A percentile compares a stretch with the other conserved stretches of the same genome.
Evolutionary conservation across 1,140 invertebrate species (phyloP).

Genomic region (Parapsyche elsis): DNA sequence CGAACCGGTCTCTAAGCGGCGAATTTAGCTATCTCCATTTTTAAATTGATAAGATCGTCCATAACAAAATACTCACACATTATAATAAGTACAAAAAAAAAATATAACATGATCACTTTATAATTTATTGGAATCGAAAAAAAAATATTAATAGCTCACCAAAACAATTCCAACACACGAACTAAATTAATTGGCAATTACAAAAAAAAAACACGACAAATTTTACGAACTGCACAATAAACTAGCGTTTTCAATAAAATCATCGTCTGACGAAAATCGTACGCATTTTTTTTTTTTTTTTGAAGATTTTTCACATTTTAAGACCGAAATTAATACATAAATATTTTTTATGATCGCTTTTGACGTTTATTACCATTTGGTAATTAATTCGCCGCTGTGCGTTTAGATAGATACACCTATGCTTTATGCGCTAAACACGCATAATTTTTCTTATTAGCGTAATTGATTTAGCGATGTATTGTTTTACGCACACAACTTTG

Average conservation of each 20-base stretch:
- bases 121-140: conserved; percentile 19
- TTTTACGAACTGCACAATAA: too few relatives aligned
- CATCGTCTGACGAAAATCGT: too few relatives aligned
- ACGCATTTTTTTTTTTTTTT: too few relatives aligned
- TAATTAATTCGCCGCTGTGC: conserved; percentile 11
- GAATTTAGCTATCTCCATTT: conserved; percentile 28
- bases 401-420: neutral
- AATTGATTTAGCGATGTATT: neutral
- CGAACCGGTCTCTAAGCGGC: conserved; percentile 5
- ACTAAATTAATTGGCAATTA: neutral
- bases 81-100: neutral
- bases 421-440: conserved; percentile 12
- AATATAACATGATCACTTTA: conserved; percentile 25
- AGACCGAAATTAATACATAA: conserved; percentile 15
- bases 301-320: neutral
- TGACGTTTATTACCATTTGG: conserved; percentile 12
- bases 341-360: conserved; percentile 13
- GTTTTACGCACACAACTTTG: neutral
- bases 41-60: conserved; percentile 22
- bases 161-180: neutral
- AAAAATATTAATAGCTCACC: conserved; percentile 7
- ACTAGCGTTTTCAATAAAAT: too few relatives aligned
- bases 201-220: neutral
- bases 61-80: conserved; percentile 24
- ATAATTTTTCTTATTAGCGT: neutral